Evolutionary conservation across 2,888 invertebrate species (phyloP).

Genomic region (Hirtodrosophila confusa): DNA sequence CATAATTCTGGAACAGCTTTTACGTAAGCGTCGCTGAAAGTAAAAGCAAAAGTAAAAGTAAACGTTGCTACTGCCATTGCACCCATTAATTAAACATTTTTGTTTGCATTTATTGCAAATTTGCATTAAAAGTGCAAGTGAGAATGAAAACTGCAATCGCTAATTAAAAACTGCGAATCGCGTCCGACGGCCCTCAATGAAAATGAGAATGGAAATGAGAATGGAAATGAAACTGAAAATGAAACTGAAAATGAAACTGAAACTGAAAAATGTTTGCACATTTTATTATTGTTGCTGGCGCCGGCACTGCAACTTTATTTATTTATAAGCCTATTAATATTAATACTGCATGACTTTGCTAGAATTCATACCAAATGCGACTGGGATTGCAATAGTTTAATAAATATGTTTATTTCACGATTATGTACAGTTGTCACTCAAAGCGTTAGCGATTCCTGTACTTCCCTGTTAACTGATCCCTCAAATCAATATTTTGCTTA

Average conservation of each 20-base stretch:
- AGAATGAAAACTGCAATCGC: slow-evolving; percentile 72
- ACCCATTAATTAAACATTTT: slow-evolving; percentile 67
- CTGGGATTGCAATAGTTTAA: no score
- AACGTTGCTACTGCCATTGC: slow-evolving; percentile 68
- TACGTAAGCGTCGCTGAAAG: slow-evolving; percentile 64
- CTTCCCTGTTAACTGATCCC: neutral
- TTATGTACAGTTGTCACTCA: neutral
- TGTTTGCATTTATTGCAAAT: slow-evolving; percentile 42
- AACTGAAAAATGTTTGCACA: no score
- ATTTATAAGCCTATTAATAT: slow-evolving; percentile 13
- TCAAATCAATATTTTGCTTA: slow-evolving; percentile 15
- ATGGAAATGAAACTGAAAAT: slow-evolving; percentile 38
- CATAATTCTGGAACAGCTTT: slow-evolving; percentile 62
- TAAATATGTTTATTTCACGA: no score
- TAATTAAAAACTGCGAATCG: slow-evolving; percentile 54
- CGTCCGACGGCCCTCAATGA: slow-evolving; percentile 47
- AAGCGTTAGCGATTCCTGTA: neutral
- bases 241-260: slow-evolving; percentile 49
- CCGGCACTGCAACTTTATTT: slow-evolving; percentile 37
- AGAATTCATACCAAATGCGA: no score
- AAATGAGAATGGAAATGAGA: slow-evolving; percentile 48
- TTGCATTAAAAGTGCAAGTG: slow-evolving; percentile 79
- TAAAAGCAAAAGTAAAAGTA: slow-evolving; percentile 47
- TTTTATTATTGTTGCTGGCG: slow-evolving; percentile 31
- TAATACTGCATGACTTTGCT: slow-evolving; percentile 3